Conservation (phyloP, 2,113 vertebrate genomes). For the Illadopsis cleaveri region DNA sequence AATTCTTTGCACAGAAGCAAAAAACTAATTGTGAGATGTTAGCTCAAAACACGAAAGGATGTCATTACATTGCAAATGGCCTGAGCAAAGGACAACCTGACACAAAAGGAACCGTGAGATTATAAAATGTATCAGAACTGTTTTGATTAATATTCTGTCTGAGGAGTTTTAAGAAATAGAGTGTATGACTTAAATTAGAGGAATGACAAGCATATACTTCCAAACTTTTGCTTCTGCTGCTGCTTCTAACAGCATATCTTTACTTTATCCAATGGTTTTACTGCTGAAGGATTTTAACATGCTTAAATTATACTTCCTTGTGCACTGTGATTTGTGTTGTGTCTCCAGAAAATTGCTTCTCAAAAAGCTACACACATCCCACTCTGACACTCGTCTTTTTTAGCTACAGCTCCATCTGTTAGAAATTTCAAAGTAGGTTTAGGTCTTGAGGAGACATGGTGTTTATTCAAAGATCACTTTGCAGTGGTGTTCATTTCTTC, state of each 20-base stretch:
- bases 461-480: not conserved
- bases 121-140: not conserved
- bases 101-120: not conserved
- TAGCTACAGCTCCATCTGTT: slow-evolving; percentile 5
- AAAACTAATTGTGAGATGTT: not conserved
- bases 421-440: not conserved
- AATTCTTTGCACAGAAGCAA: not conserved
- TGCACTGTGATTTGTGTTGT: not conserved
- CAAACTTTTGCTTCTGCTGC: not conserved
- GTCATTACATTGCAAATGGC: not conserved
- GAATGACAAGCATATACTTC: not conserved
- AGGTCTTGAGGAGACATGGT: not conserved
- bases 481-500: not conserved
- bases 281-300: not conserved
- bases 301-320: not conserved
- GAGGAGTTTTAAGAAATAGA: not conserved
- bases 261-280: not conserved
- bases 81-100: not conserved
- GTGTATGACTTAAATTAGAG: not conserved
- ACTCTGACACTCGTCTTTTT: not conserved
- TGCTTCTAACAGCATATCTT: not conserved
- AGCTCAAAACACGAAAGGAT: slow-evolving; percentile 14
- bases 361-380: not conserved
- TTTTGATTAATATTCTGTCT: not conserved
- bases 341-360: not conserved